Evolutionary conservation across 2,113 vertebrate genomes (phyloP).

Genomic region (Tetraodon nigroviridis): DNA sequence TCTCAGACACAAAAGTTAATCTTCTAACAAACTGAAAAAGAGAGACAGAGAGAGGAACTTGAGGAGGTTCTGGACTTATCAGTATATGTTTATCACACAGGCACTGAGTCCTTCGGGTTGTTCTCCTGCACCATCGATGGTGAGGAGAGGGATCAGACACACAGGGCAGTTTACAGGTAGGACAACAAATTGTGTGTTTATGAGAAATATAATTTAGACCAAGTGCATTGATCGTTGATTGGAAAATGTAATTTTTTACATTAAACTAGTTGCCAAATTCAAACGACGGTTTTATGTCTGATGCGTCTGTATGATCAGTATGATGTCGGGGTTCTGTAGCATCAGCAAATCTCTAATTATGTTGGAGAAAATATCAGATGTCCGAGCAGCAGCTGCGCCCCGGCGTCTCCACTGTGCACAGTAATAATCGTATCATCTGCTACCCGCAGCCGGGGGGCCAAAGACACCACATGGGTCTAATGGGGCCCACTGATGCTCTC

Average conservation of each 20-base stretch:
- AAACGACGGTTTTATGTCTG: not conserved
- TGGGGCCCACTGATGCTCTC: constrained; percentile 24
- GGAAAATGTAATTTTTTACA: not conserved
- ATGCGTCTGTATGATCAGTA: constrained; percentile 1
- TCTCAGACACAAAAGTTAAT: not conserved
- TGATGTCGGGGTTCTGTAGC: not conserved
- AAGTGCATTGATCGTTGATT: not conserved
- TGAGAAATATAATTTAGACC: not conserved
- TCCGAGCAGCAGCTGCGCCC: constrained; percentile 28
- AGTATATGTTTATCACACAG: constrained; percentile 56
- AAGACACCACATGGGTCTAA: constrained; percentile 4
- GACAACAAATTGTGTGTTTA: not conserved
- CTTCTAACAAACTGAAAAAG: constrained; percentile 3
- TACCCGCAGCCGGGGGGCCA: constrained; percentile 7
- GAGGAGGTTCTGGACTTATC: not conserved
- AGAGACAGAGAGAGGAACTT: not conserved
- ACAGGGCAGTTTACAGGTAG: constrained; percentile 86
- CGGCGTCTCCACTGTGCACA: constrained; percentile 10
- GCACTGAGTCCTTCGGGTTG: constrained; percentile 96
- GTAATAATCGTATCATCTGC: constrained; percentile 27
- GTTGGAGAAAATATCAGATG: constrained; percentile 14
- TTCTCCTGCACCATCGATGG: constrained; percentile 93
- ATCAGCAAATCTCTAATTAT: constrained; percentile 21
- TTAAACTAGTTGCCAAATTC: not conserved
- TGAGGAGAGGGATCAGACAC: constrained; percentile 92